Base-by-base conservation (phyloP, 92 coral and sea anemone species). In the Palythoa caribaeorum region DNA sequence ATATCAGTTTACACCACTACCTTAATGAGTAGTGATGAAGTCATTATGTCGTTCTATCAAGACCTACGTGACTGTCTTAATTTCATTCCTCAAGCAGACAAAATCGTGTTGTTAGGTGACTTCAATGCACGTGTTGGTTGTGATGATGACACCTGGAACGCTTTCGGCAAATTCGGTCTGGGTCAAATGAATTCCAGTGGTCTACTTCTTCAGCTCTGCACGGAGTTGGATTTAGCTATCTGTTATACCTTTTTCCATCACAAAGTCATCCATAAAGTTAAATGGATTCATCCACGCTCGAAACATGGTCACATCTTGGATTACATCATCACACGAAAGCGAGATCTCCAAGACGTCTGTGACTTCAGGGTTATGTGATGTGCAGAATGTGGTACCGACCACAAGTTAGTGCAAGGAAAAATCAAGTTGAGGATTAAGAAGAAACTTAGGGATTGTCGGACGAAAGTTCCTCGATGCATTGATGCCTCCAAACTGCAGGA, bases 241-340 rank as follows among this genome's bases (percentile, higher is more conserved):
- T 69, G 78, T 14, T 70, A 70, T 21, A 84, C 87, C 17, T 84
- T 69, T n/a, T 38, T 15, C 54, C 76, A 66, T 10, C 76, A 48
- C 8, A 83, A 86, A 13, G 40, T 19, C 8, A 53, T 28, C 2
- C 89, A 76, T 17, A 86, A 86, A 55, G 83, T 59, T 2, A 54
- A 85, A 7, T 87, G 90, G 90, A 36, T 50, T 2, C 90, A 87
- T 51, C 90, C 90, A 28, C 37, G 85, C 40, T 87, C 84, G 6
- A 86, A 74, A 17, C 71, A 74, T 54, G 71, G 89, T 3, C 89
- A 86, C 36, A 6, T 86, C 0, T 15, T 87, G n/a, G 90, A 78
- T 51, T 78, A 36, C 38, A 48, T 87, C 68, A 87, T 78, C 50
- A 78, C 78, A 1, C 60, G 77, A 3, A 78, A 66, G 36, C n/a